These are phyloP conservation scores for Artibeus lituratus DNA, from an alignment of 2,797 vertebrate genomes.

Conservation along the genomic window DNA sequence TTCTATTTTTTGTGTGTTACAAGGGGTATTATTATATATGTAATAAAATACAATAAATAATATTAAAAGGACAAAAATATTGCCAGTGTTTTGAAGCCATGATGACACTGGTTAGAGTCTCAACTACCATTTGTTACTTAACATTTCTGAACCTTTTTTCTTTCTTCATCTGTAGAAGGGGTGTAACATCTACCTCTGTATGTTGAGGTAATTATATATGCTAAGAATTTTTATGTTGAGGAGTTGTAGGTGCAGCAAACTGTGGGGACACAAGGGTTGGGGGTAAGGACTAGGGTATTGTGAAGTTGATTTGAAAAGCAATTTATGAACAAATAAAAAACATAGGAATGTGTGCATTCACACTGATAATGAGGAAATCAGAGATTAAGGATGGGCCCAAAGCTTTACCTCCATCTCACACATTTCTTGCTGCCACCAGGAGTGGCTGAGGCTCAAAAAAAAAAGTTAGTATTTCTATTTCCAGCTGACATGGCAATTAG, in stretches of 20 bases:
- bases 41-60: constrained; percentile 1
- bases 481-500: neutral
- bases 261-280: neutral
- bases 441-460: neutral
- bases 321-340: neutral
- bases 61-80: neutral
- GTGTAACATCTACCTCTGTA: neutral
- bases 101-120: neutral
- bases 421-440: neutral
- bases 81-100: neutral
- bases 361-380: neutral
- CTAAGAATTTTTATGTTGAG: neutral
- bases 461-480: neutral
- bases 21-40: neutral
- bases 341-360: neutral
- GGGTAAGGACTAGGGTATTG: neutral
- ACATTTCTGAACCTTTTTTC: neutral
- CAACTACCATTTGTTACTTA: neutral
- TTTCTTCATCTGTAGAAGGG: neutral
- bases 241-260: neutral
- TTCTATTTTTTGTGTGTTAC: neutral
- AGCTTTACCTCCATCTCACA: neutral
- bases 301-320: neutral
- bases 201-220: neutral
- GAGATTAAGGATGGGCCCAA: neutral